These are phyloP conservation scores for Hypena proboscidalis DNA, from an alignment of 2,888 invertebrate genomes.

Conservation along the genomic window DNA sequence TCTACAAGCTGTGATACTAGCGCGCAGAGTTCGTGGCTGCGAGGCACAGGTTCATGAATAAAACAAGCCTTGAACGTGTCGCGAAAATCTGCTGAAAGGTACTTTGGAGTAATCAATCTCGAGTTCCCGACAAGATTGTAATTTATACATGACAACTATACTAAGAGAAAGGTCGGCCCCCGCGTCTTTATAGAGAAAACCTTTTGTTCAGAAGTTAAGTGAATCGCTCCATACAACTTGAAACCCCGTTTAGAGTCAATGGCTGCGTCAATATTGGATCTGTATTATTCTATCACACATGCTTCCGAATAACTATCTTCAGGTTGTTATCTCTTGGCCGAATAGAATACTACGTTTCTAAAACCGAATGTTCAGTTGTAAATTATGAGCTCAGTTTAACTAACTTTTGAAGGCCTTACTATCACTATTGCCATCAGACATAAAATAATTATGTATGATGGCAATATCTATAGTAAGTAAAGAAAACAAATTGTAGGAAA, in stretches of 20 bases:
- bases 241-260: constrained; percentile 10
- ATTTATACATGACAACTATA: constrained; percentile 39
- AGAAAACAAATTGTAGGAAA: too few species aligned
- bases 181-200: constrained; percentile 17
- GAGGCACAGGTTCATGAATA: constrained; percentile 53
- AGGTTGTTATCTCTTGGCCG: too few species aligned
- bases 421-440: too few species aligned
- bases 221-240: constrained; percentile 21
- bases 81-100: constrained; percentile 48
- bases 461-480: too few species aligned
- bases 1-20: constrained; percentile 32
- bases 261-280: constrained; percentile 14
- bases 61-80: constrained; percentile 48
- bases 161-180: constrained; percentile 16
- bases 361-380: too few species aligned
- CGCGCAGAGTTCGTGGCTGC: constrained; percentile 36
- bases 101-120: constrained; percentile 41
- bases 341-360: too few species aligned
- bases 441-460: too few species aligned
- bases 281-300: constrained; percentile 11
- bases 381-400: too few species aligned
- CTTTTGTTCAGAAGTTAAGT: constrained; percentile 35
- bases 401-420: too few species aligned
- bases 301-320: too few species aligned
- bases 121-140: constrained; percentile 33